These are phyloP conservation scores for Ypsolopha scabrella DNA, from an alignment of 2,888 invertebrate genomes.

Conservation along the genomic window DNA sequence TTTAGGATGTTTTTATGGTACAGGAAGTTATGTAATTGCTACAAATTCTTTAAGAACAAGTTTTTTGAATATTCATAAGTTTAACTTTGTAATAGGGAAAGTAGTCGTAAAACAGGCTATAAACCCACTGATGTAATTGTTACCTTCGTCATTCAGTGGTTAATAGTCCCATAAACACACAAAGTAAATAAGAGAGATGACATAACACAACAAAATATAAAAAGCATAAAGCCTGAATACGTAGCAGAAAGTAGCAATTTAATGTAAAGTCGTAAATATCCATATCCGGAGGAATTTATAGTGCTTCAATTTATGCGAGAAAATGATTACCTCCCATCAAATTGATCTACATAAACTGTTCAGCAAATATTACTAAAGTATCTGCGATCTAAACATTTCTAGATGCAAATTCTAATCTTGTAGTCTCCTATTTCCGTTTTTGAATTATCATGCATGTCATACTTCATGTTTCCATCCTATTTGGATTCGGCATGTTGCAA, in stretches of 20 bases:
- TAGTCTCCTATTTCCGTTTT: conserved; percentile 1
- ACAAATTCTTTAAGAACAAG: not conserved
- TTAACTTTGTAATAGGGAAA: not conserved
- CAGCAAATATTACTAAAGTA: not conserved
- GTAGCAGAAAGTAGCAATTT: too few species aligned
- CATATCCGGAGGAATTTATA: too few species aligned
- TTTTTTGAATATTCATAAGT: not conserved
- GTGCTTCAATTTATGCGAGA: too few species aligned
- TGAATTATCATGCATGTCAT: not conserved
- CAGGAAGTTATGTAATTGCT: not conserved
- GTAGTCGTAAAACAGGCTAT: not conserved
- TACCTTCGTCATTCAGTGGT: too few species aligned
- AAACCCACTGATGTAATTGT: too few species aligned
- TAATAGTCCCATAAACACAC: too few species aligned
- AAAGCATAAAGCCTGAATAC: too few species aligned
- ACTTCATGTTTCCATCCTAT: not conserved
- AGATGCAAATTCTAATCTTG: not conserved
- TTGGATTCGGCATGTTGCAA: not conserved
- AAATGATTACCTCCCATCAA: too few species aligned
- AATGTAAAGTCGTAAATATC: too few species aligned
- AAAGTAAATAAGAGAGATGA: too few species aligned
- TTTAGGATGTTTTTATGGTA: not conserved
- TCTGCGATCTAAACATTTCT: not conserved
- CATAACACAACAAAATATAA: too few species aligned
- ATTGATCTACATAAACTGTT: too few species aligned